Conservation (phyloP, 1,140 invertebrate genomes). For the Ctenoplectra terminalis region DNA sequence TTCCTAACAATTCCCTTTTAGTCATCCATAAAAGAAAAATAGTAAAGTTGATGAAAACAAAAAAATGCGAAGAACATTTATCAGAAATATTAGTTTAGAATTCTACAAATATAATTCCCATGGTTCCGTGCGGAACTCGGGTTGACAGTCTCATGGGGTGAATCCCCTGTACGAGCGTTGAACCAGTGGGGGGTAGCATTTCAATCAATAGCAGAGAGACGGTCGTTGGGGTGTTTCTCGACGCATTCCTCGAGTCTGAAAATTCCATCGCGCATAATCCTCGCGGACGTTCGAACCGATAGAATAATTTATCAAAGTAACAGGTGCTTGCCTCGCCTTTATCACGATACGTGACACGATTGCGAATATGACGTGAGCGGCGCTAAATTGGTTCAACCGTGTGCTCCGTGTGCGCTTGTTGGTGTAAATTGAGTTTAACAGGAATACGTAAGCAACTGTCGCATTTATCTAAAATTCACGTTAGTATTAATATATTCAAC, state of each 20-base stretch:
- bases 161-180: constrained; percentile 20
- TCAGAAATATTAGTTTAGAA: neutral
- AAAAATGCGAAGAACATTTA: neutral
- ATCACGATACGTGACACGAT: constrained; percentile 34
- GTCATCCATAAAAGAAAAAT: no score
- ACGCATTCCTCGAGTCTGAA: constrained; percentile 30
- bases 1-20: no score
- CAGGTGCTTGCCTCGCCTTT: constrained; percentile 44
- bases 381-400: constrained; percentile 23
- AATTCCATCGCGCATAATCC: constrained; percentile 29
- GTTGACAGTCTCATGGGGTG: constrained; percentile 2
- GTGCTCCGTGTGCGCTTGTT: neutral
- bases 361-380: constrained; percentile 1
- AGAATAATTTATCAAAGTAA: constrained; percentile 48
- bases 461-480: constrained; percentile 18
- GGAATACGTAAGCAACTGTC: constrained; percentile 4
- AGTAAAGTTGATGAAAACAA: no score
- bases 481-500: constrained; percentile 26
- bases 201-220: constrained; percentile 53
- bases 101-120: neutral
- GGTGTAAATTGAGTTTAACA: constrained; percentile 34
- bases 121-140: neutral
- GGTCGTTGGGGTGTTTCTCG: constrained; percentile 44
- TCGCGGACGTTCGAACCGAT: neutral
- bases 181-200: constrained; percentile 23